Conservation (phyloP, 2,113 vertebrate genomes). For the Centrocercus urophasianus region DNA sequence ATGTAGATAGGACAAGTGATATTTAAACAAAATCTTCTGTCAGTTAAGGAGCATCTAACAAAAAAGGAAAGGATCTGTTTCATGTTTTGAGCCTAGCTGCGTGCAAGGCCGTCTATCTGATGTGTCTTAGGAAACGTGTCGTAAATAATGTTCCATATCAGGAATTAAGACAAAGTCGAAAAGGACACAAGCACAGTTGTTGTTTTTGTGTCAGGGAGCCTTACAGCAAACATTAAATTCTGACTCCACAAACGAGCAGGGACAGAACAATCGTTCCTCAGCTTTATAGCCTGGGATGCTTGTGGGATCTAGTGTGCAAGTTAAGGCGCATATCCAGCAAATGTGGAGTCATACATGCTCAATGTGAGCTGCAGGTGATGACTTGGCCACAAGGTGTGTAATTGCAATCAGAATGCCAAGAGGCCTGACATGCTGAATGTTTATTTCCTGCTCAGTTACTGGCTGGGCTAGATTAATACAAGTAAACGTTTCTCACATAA, state of each 20-base stretch:
- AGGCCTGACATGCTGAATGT: not conserved
- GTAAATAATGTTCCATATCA: not conserved
- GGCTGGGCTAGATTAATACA: not conserved
- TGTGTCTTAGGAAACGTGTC: not conserved
- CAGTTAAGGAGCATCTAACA: not conserved
- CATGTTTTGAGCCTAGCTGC: not conserved
- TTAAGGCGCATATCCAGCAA: not conserved
- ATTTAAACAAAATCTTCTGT: conserved; percentile 9
- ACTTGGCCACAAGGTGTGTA: not conserved
- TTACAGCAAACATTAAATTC: not conserved
- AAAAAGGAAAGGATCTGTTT: not conserved
- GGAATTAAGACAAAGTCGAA: not conserved
- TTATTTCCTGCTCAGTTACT: conserved; percentile 6
- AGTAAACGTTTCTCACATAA: conserved; percentile 10
- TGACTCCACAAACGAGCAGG: not conserved
- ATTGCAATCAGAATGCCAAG: not conserved
- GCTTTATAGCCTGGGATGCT: not conserved
- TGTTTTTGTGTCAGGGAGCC: not conserved
- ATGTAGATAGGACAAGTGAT: not conserved
- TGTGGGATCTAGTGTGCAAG: not conserved
- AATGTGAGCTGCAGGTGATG: not conserved
- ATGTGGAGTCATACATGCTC: not conserved
- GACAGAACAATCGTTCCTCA: not conserved
- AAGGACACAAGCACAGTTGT: not conserved
- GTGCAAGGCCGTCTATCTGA: not conserved